Percentiles rank a stretch among this genome's conserved stretches.
phyloP scores from a whole-genome alignment of 2,113 vertebrate species.

The Perca schrenkii region DNA sequence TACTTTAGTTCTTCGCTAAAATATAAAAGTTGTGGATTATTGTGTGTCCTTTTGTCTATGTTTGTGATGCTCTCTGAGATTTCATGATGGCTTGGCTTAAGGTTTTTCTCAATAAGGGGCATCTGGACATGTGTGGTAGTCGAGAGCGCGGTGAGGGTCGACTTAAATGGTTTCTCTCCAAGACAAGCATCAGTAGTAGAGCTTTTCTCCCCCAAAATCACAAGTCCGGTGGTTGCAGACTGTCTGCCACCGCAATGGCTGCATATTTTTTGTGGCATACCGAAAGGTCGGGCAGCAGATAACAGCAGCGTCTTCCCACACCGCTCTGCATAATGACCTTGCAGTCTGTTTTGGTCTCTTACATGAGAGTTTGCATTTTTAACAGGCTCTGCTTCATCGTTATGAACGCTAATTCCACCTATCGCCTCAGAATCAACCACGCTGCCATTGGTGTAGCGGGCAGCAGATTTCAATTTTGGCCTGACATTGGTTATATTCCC shows the following conservation, averaged over 20 bases:
- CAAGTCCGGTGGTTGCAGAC: constrained; percentile 27
- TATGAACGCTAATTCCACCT: constrained; percentile 80
- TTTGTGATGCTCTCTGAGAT: constrained; percentile 35
- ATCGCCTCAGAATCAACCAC: constrained; percentile 83
- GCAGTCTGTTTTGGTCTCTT: constrained; percentile 32
- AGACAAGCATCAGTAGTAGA: not conserved
- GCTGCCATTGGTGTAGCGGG: constrained; percentile 81
- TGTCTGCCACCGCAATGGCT: constrained; percentile 76
- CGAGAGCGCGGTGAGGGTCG: constrained; percentile 2
- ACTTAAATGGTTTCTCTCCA: constrained; percentile 36
- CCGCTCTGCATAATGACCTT: constrained; percentile 53
- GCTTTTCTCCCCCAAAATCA: constrained; percentile 21
- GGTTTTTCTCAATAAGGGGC: constrained; percentile 26
- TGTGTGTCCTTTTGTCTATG: constrained; percentile 47
- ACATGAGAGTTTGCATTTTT: constrained; percentile 6
- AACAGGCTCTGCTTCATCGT: constrained; percentile 50
- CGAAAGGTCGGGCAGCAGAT: constrained; percentile 48
- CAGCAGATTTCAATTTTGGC: constrained; percentile 61
- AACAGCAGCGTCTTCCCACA: constrained; percentile 44
- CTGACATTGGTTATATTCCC: constrained; percentile 45
- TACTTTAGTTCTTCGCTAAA: constrained; percentile 54
- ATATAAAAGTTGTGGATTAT: constrained; percentile 49
- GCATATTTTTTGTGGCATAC: constrained; percentile 71
- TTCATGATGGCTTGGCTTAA: constrained; percentile 40
- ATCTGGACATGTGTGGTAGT: constrained; percentile 8